phyloP scores from a whole-genome alignment of 1,140 invertebrate species.

The Heliconius himera region DNA sequence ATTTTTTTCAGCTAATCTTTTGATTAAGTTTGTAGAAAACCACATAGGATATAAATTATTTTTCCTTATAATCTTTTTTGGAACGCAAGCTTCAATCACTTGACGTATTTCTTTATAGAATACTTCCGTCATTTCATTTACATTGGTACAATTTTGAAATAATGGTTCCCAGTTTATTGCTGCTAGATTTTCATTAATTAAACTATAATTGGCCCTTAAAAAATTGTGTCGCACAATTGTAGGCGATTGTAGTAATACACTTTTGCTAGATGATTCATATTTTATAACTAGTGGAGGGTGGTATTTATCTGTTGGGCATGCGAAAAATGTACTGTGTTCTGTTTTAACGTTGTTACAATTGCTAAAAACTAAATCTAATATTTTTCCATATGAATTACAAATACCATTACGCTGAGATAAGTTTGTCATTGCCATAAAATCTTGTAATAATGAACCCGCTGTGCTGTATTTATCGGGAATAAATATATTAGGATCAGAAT shows the following conservation, averaged over 20 bases:
- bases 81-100: constrained; percentile 29
- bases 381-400: constrained; percentile 29
- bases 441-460: constrained; percentile 22
- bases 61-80: constrained; percentile 19
- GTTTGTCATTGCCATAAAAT: constrained; percentile 40
- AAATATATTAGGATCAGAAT: constrained; percentile 6
- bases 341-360: background rate
- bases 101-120: constrained; percentile 31
- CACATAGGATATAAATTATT: constrained; percentile 13
- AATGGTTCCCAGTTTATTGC: constrained; percentile 19
- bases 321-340: constrained; percentile 16
- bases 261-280: constrained; percentile 3
- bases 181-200: constrained; percentile 19
- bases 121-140: constrained; percentile 30
- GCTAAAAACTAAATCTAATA: constrained; percentile 22
- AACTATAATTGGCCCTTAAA: constrained; percentile 13
- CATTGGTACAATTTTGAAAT: constrained; percentile 18
- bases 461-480: background rate
- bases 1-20: constrained; percentile 30
- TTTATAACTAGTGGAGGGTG: constrained; percentile 15
- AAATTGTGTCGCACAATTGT: constrained; percentile 12
- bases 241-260: constrained; percentile 7
- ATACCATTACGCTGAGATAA: constrained; percentile 40
- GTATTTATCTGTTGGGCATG: constrained; percentile 18
- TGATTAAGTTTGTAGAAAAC: constrained; percentile 16